A percentile compares a stretch with the other conserved stretches of the same genome.
Conservation (phyloP, 1,140 invertebrate genomes). For the Apocrypta bakeri region DNA sequence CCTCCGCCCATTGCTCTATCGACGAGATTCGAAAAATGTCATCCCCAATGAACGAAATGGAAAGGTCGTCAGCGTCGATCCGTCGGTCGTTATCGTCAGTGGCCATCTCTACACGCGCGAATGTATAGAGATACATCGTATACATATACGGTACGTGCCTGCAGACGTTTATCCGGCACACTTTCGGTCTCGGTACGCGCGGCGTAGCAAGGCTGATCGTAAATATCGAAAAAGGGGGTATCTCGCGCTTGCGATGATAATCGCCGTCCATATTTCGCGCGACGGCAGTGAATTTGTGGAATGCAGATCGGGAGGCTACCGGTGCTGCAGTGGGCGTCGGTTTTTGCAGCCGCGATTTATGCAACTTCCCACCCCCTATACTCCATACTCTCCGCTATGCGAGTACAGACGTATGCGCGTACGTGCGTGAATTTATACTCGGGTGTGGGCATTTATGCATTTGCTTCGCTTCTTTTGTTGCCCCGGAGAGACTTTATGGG, state of each 20-base stretch:
- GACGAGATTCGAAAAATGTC: not conserved
- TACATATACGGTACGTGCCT: not conserved
- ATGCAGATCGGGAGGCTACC: constrained; percentile 30
- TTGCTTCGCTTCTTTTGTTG: not conserved
- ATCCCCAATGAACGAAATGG: not conserved
- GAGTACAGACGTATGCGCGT: no score
- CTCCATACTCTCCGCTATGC: no score
- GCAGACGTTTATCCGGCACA: constrained; percentile 16
- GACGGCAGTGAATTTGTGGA: constrained; percentile 35
- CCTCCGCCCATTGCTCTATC: no score
- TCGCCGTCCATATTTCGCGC: constrained; percentile 39
- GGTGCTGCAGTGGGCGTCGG: not conserved
- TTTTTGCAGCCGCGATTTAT: not conserved
- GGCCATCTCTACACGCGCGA: no score
- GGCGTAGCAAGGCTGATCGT: constrained; percentile 8
- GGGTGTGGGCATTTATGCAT: constrained; percentile 1
- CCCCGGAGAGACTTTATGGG: not conserved
- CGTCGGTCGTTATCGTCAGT: not conserved
- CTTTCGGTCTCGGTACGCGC: constrained; percentile 15
- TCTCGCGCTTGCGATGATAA: constrained; percentile 25
- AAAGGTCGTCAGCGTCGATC: not conserved
- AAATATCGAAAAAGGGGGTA: constrained; percentile 32
- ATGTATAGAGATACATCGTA: no score
- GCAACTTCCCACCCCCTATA: not conserved
- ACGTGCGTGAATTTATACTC: constrained; percentile 1